These are phyloP conservation scores for Mirounga angustirostris DNA, from an alignment of 2,113 vertebrate genomes.

Conservation along the genomic window DNA sequence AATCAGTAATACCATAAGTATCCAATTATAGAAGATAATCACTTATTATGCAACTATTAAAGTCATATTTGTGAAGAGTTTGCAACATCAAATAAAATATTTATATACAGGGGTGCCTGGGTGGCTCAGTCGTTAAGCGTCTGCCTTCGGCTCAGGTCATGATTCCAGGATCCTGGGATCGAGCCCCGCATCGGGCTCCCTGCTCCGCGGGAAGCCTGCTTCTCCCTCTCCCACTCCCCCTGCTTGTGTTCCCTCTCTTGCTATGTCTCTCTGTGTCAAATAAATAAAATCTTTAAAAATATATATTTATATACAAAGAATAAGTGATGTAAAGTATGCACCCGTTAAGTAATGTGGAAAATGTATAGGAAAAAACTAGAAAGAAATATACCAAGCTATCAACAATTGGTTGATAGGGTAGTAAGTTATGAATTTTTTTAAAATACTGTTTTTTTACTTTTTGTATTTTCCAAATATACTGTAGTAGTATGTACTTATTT, in stretches of 20 bases:
- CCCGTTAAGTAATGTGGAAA: conserved; percentile 11
- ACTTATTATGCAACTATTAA: background rate
- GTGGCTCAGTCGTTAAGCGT: no score
- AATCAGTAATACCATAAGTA: background rate
- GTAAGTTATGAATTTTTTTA: background rate
- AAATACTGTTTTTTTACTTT: background rate
- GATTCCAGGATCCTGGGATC: no score
- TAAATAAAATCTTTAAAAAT: no score
- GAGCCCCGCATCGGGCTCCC: no score
- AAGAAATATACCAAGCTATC: background rate
- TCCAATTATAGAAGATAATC: conserved; percentile 20
- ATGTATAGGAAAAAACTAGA: background rate
- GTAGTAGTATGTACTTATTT: background rate
- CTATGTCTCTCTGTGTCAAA: no score
- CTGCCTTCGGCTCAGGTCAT: no score
- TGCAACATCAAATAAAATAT: background rate
- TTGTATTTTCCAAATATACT: conserved; percentile 33
- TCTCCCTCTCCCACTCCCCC: no score
- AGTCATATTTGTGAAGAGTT: conserved; percentile 26
- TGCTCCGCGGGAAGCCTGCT: no score
- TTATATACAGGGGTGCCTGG: background rate
- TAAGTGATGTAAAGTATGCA: background rate
- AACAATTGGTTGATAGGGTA: background rate
- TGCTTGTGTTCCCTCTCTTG: no score
- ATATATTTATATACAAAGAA: background rate